Evolutionary conservation across 2,888 invertebrate genomes (phyloP).

Genomic region (Drosophila paramelanica): DNA sequence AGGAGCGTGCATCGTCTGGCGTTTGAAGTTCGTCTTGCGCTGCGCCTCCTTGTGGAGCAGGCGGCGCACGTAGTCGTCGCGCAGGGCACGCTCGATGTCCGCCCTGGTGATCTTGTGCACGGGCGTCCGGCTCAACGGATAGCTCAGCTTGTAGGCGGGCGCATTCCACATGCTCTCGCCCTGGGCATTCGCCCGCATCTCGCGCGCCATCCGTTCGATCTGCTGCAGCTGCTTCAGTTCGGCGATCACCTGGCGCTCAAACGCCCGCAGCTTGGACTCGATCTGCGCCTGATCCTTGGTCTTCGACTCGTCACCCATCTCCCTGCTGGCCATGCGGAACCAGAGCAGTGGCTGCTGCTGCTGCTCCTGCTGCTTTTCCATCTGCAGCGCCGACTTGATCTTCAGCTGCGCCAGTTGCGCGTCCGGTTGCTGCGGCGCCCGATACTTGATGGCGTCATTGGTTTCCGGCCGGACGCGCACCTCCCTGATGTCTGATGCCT

Average conservation of each 20-base stretch:
- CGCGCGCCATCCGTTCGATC: conserved; percentile 74
- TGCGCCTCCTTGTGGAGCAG: conserved; percentile 72
- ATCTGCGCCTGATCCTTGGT: conserved; percentile 58
- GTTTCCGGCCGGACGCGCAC: conserved; percentile 73
- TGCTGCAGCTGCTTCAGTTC: conserved; percentile 77
- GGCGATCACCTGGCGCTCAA: conserved; percentile 75
- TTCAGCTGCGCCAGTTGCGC: conserved; percentile 61
- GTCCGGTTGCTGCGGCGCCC: conserved; percentile 30
- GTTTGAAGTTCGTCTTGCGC: conserved; percentile 59
- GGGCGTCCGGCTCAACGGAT: conserved; percentile 74
- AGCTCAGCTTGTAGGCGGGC: conserved; percentile 51
- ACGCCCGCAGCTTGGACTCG: conserved; percentile 66
- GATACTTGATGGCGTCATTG: conserved; percentile 7
- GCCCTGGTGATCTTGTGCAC: conserved; percentile 80
- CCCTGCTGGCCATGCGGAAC: conserved; percentile 68
- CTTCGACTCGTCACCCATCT: conserved; percentile 28
- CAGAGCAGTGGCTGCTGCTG: conserved; percentile 73
- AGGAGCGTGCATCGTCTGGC: conserved; percentile 45
- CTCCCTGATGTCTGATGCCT: conserved; percentile 78
- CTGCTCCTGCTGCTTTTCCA: conserved; percentile 48
- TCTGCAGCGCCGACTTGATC: conserved; percentile 53
- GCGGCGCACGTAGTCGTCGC: conserved; percentile 79
- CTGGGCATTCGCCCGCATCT: conserved; percentile 64
- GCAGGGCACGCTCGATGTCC: conserved; percentile 80
- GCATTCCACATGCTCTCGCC: neutral